phyloP scores from a whole-genome alignment of 2,113 vertebrate genomes.

The Trichechus manatus region DNA sequence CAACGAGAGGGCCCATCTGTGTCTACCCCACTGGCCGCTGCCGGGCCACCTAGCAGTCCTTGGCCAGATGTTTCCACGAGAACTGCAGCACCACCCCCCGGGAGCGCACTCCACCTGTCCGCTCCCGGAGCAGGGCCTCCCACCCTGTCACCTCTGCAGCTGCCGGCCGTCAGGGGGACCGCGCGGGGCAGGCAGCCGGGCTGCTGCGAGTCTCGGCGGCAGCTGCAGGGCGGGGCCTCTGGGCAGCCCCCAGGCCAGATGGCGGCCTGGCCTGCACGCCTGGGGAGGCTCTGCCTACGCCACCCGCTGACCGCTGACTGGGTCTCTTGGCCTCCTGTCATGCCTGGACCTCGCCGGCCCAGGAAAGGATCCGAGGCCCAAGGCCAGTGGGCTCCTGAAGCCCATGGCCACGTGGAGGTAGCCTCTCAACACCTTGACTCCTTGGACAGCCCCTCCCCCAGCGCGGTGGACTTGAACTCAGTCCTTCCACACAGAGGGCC shows the following conservation, averaged over 20 bases:
- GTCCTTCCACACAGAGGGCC: too few species aligned
- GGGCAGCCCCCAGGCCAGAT: slow-evolving; percentile 64
- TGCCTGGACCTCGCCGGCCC: background rate
- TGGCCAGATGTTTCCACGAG: slow-evolving; percentile 21
- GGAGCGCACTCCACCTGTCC: background rate
- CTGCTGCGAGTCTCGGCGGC: background rate
- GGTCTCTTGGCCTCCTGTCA: background rate
- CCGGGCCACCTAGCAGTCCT: background rate
- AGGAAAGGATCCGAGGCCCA: background rate
- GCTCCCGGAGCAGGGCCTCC: background rate
- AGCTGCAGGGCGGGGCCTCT: slow-evolving; percentile 48
- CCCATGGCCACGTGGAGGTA: background rate
- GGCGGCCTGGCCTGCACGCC: background rate
- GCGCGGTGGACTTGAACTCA: too few species aligned
- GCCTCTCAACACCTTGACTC: background rate
- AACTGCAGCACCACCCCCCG: background rate
- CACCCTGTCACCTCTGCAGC: slow-evolving; percentile 49
- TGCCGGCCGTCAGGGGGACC: background rate
- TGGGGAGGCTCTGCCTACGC: background rate
- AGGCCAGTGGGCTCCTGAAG: background rate
- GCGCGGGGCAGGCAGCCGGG: background rate
- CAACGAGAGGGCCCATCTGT: background rate
- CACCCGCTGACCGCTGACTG: background rate
- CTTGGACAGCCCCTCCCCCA: background rate
- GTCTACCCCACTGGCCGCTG: background rate